Percentiles rank a stretch among this genome's conserved stretches.
phyloP scores from a whole-genome alignment of 2,888 invertebrate genomes.

The Cheilosia vernalis region DNA sequence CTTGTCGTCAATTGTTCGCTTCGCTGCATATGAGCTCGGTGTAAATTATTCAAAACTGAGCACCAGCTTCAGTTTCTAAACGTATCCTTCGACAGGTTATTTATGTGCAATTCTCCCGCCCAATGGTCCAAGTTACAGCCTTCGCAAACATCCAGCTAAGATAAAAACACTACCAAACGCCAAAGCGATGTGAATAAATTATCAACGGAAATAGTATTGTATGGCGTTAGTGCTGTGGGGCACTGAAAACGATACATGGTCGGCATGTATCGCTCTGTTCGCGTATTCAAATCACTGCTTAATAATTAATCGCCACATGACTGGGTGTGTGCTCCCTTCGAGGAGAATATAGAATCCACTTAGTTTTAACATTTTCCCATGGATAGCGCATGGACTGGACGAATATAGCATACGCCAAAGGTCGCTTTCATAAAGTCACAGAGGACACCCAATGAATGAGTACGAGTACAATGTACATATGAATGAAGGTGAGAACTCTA shows the following conservation, averaged over 20 bases:
- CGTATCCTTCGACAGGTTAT: slow-evolving; percentile 14
- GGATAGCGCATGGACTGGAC: not conserved
- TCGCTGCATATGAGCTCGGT: not conserved
- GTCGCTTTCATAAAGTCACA: slow-evolving; percentile 29
- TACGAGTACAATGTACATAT: not conserved
- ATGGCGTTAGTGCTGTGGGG: slow-evolving; percentile 5
- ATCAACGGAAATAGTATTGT: slow-evolving; percentile 4
- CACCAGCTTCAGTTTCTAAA: slow-evolving; percentile 20
- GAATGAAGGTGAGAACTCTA: slow-evolving; percentile 29
- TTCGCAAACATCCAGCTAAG: slow-evolving; percentile 20
- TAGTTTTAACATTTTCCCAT: not conserved
- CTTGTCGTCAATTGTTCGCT: not conserved
- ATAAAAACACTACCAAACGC: slow-evolving; percentile 11
- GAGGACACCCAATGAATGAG: slow-evolving; percentile 12
- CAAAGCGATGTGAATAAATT: slow-evolving; percentile 38
- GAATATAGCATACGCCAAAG: slow-evolving; percentile 26
- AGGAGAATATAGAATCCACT: not conserved
- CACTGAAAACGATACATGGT: not conserved
- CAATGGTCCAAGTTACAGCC: slow-evolving; percentile 18
- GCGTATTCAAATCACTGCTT: slow-evolving; percentile 47
- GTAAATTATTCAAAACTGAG: slow-evolving; percentile 14
- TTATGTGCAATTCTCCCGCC: slow-evolving; percentile 11
- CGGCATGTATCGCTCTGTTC: slow-evolving; percentile 22
- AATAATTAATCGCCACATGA: slow-evolving; percentile 51
- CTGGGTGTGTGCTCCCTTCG: slow-evolving; percentile 10